Base-by-base conservation (phyloP, 2,888 invertebrate species). In the Tholera decimalis region DNA sequence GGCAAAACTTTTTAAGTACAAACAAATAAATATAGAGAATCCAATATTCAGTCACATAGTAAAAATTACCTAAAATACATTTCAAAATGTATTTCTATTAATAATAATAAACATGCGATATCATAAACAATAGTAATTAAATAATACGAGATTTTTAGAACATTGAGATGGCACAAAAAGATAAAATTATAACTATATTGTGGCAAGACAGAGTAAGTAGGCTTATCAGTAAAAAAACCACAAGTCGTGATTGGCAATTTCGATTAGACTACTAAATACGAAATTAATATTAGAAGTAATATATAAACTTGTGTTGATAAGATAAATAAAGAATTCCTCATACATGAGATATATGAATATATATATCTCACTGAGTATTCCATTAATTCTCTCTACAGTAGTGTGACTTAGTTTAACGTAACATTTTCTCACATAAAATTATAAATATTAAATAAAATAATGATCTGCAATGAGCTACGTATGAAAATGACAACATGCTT, bases 1-100 rank as follows among this genome's bases (percentile, higher is more conserved):
- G 87, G 86, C 84, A 87, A 87, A 87, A 86, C 86, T 83, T 83
- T 85, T 89, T 93, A 93, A 93, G 93, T 93, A 94, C 93, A 91
- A 93, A 91, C 88, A 89, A 83, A 89, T 86, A 90, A 90, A 90
- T 91, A 89, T 79, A 88, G 80, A 85, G 84, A 87, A 83, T 87
- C 82, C 82, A 78, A 85, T 88, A 85, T 88, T 93, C 93, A 93
- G 93, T 93, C 93, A 87, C 85, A 89, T 85, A 83, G 76, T 88
- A 83, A 83, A 83, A 85, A 79, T 75, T 83, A 82, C 63, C 74
- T 84, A 82, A 78, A 80, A 82, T 77, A 76, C 79, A 79, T 67
- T 73, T 41, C 55, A 66, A 75, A 69, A 68, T 80, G 73, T 77
- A 75, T 67, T 54, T 65, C 37, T 68, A 67, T 69, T 64, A 51